Base-by-base conservation (phyloP, 2,797 vertebrate species). In the Pseudochromis fuscus region DNA sequence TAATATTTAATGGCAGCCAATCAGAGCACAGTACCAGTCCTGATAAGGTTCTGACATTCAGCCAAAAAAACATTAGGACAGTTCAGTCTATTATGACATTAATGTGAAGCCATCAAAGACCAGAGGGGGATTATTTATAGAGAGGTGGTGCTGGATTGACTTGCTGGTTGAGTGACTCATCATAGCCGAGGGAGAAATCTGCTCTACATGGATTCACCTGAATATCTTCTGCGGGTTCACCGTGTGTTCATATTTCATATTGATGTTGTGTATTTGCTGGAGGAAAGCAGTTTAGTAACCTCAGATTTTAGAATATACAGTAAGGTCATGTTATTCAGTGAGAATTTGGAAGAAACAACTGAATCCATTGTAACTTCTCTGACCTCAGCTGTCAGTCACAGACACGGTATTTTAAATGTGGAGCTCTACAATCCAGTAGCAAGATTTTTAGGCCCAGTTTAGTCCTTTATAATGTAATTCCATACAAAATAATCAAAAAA, bases 91-190 rank as follows among this genome's bases (percentile, higher is more conserved):
- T n/a, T n/a, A n/a, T n/a, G n/a, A n/a, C n/a, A n/a, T 19, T 55
- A 24, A 59, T 50, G 27, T 21, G 23, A 46, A 23, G 49, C 40
- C 35, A 28, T 63, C 18, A 59, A 50, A 46, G 35, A 72, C 7
- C 1, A 2, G 44, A 23, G 37, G 30, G 27, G 16, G n/a, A 27
- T 25, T 66, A 52, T 62, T 72, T 64, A 27, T 49, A 28, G 35
- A 74, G 33, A 35, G 6, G 46, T 13, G 19, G 8, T 28, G 8
- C 49, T 67, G 77, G 58, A 64, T 46, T 38, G 42, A 67, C 46
- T 23, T 57, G 33, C 10, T 37, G n/a, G 16, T 25, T 66, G 42
- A 68, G 21, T 72, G 64, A 70, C 25, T 75, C 67, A 28, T 15
- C 21, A 16, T 15, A 45, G 57, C 35, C 0, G 8, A 42, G 8